Evolutionary conservation across 1,140 invertebrate genomes (phyloP), one percentile per base, ranked within the genome.

Genomic region (Proctacanthus coquilletti): DNA sequence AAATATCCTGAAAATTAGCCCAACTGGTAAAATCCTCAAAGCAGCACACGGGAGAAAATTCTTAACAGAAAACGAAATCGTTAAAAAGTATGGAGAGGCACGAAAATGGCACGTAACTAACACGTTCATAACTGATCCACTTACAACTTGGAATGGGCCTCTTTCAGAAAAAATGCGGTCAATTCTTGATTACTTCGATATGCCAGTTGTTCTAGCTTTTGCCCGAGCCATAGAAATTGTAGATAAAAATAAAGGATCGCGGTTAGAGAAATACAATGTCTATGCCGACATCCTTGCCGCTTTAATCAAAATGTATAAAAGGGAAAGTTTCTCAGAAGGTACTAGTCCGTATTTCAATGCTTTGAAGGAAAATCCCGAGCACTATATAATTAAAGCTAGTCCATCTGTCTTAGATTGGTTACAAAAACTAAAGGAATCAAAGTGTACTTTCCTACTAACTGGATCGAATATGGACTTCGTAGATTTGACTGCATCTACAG

Each of bases 381-480:
- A 72, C 44, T 86, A 75, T 55, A 61, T 82, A 9, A 62, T 74
- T 5, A 66, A 64, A 47, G 75, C 76, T 45, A 70, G 66, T 40
- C 34, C 52, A 3, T 56, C 67, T 21, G 63, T 80, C 3, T 61
- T 77, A 8, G 48, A 68, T 2, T 85, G 81, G 81, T 60, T 87
- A 2, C 53, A 58, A 40, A 27, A 44, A 14, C 39, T 69, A 18
- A 60, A 56, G 21, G 63, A 66, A 36, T 56, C 68, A 35, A 62
- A 67, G 5, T 75, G 74, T 40, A 65, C 68, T 36, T 84, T 81
- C 55, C 56, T 87, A 4, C 63, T 86, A n/a, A 85, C 82, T 17
- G 80, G 80, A 9, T 83, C 83, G 0, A 70, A 80, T 52, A 63
- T 68, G n/a, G 80, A 84, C 52, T 84, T 77, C 64, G 80, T 75